Evolutionary conservation across 2,888 invertebrate species (phyloP).

Genomic region (Brenthis daphne): DNA sequence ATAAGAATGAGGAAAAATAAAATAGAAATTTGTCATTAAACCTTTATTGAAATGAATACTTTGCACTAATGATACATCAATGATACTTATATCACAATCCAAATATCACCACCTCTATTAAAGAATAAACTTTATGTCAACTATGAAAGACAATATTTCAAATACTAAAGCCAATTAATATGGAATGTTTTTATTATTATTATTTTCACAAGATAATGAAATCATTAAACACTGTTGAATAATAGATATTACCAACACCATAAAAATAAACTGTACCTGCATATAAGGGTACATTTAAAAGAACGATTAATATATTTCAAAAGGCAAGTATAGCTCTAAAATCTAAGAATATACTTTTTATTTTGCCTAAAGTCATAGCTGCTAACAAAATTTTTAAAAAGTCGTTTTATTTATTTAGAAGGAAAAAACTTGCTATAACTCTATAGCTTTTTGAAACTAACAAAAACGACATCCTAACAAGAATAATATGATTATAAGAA

Average conservation of each 20-base stretch:
- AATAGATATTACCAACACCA: conserved; percentile 2
- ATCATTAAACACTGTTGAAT: background rate
- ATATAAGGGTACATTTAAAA: conserved; percentile 9
- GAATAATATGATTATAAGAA: too few relatives aligned
- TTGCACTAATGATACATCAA: conserved; percentile 4
- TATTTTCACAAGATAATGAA: background rate
- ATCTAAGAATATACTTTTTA: conserved; percentile 3
- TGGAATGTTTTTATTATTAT: conserved; percentile 1
- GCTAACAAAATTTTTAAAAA: too few relatives aligned
- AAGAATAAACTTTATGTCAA: background rate
- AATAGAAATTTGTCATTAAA: conserved; percentile 33
- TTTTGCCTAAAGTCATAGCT: too few relatives aligned
- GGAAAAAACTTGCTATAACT: too few relatives aligned
- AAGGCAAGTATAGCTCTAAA: conserved; percentile 2
- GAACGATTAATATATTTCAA: background rate
- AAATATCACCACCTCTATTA: conserved; percentile 17
- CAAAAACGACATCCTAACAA: too few relatives aligned
- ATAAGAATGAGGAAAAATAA: conserved; percentile 14
- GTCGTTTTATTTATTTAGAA: too few relatives aligned
- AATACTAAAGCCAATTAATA: conserved; percentile 7
- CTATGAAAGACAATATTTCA: background rate
- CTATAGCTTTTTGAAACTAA: too few relatives aligned
- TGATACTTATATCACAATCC: conserved; percentile 26
- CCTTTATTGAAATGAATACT: conserved; percentile 37
- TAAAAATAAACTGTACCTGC: conserved; percentile 9